A percentile compares a stretch with the other conserved stretches of the same genome.
Evolutionary conservation across 2,113 vertebrate genomes (phyloP).

Genomic region (Ctenomys sociabilis): DNA sequence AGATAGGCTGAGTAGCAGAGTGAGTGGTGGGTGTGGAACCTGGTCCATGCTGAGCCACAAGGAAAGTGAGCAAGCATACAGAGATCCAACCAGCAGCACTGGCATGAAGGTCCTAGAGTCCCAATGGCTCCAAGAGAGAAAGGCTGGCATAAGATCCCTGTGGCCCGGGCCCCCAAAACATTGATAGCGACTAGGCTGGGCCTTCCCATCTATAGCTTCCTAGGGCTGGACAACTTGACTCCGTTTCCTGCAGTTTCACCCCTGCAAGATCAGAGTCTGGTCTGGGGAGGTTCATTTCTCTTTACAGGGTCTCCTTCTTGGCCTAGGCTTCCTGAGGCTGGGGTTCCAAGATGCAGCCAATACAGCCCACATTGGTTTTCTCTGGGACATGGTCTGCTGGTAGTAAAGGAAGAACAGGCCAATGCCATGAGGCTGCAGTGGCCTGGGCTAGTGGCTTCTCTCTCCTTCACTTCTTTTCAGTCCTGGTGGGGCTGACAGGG

Average conservation of each 20-base stretch:
- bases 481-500: neutral
- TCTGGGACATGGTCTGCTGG: neutral
- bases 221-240: too few relatives aligned
- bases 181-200: neutral
- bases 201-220: too few relatives aligned
- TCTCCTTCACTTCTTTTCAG: neutral
- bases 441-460: too few relatives aligned
- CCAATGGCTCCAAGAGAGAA: neutral
- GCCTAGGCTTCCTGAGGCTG: neutral
- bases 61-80: neutral
- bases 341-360: neutral
- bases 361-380: neutral
- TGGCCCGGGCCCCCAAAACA: neutral
- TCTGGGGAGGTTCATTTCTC: too few relatives aligned
- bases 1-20: neutral
- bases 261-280: neutral
- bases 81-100: neutral
- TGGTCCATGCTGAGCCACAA: neutral
- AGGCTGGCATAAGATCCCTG: neutral
- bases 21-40: too few relatives aligned
- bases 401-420: neutral
- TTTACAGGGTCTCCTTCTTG: neutral
- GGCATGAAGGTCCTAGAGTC: neutral
- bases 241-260: neutral
- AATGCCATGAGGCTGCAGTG: rapidly evolving